These are phyloP conservation scores for Sminthurides aquaticus DNA, from an alignment of 2,888 invertebrate genomes.

Conservation along the genomic window DNA sequence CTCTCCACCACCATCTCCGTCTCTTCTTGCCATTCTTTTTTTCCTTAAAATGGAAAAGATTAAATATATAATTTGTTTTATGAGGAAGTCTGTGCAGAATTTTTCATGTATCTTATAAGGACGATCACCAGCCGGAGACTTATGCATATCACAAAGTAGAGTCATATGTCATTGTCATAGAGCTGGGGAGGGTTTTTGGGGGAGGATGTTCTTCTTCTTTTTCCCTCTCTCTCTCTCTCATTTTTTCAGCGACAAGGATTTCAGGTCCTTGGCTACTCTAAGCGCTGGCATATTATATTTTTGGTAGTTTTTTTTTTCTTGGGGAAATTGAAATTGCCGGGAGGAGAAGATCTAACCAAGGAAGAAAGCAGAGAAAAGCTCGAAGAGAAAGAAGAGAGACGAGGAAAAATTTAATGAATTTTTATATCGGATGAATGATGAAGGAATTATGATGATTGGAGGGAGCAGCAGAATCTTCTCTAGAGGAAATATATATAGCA, in stretches of 20 bases:
- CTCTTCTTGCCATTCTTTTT: background rate
- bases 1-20: background rate
- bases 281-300: too few species aligned
- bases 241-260: constrained; percentile 13
- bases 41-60: constrained; percentile 15
- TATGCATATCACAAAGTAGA: background rate
- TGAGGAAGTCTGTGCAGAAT: background rate
- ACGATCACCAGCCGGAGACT: background rate
- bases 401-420: constrained; percentile 36
- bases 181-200: background rate
- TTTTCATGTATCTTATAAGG: background rate
- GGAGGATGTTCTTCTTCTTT: constrained; percentile 3
- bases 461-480: constrained; percentile 21
- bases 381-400: constrained; percentile 10
- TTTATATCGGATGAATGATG: constrained; percentile 36
- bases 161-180: constrained; percentile 23
- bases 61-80: constrained; percentile 19
- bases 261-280: too few species aligned
- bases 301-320: too few species aligned
- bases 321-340: constrained; percentile 26
- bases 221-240: constrained; percentile 9
- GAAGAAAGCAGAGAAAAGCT: constrained; percentile 1
- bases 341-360: constrained; percentile 14
- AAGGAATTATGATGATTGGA: constrained; percentile 34
- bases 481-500: background rate